These are phyloP conservation scores for Sarcophaga caerulescens DNA, from an alignment of 2,888 invertebrate genomes.

Conservation along the genomic window DNA sequence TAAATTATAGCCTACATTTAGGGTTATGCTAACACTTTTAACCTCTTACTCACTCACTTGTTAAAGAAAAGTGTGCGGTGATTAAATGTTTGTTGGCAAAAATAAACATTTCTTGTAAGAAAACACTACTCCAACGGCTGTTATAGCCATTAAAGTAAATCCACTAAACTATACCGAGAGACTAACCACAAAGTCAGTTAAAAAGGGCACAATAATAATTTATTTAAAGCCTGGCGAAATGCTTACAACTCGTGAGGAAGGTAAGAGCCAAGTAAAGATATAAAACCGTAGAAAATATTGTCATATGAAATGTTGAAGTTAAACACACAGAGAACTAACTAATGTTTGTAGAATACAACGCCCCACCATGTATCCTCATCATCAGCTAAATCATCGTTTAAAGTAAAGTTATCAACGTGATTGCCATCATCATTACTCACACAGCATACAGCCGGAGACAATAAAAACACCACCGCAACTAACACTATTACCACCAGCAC, in stretches of 20 bases:
- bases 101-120: no score
- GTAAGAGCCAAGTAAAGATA: constrained; percentile 17
- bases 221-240: constrained; percentile 45
- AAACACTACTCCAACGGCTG: no score
- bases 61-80: neutral
- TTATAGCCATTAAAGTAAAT: constrained; percentile 35
- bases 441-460: neutral
- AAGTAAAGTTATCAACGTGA: constrained; percentile 39
- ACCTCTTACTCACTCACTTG: neutral
- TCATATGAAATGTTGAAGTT: no score
- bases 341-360: constrained; percentile 1
- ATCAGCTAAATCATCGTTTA: constrained; percentile 34
- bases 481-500: constrained; percentile 9
- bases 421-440: constrained; percentile 41
- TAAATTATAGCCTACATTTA: constrained; percentile 33
- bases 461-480: neutral
- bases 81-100: neutral
- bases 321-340: neutral
- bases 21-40: constrained; percentile 10
- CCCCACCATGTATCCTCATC: constrained; percentile 24
- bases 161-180: neutral
- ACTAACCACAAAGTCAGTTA: constrained; percentile 2
- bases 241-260: neutral
- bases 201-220: constrained; percentile 48
- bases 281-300: constrained; percentile 32